Percentiles rank a stretch among this genome's conserved stretches.
phyloP scores from a whole-genome alignment of 2,888 invertebrate genomes.

The Microplitis manilae region DNA sequence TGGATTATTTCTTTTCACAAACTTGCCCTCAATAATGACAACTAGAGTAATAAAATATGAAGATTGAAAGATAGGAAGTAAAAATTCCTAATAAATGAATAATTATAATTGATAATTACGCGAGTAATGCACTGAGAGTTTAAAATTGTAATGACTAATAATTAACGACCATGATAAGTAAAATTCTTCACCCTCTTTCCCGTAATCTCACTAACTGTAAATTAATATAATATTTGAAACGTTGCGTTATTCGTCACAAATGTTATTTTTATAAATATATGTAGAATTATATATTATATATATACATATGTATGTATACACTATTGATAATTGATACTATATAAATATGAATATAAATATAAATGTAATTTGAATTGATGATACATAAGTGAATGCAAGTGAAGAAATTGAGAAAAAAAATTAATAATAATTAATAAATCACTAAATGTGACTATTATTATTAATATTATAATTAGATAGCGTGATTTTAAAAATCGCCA shows the following conservation, averaged over 20 bases:
- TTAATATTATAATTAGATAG: conserved; percentile 53
- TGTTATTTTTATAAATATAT: conserved; percentile 69
- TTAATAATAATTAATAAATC: not conserved
- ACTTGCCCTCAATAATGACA: not conserved
- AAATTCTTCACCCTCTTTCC: conserved; percentile 44
- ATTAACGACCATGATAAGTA: conserved; percentile 19
- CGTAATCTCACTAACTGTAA: conserved; percentile 51
- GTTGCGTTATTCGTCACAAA: conserved; percentile 65
- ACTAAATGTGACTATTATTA: conserved; percentile 39
- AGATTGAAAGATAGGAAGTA: conserved; percentile 38
- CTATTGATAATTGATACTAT: conserved; percentile 43
- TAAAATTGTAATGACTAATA: not conserved
- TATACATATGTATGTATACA: conserved; percentile 63
- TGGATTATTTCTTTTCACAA: not conserved
- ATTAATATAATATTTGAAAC: conserved; percentile 53
- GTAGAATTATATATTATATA: conserved; percentile 48
- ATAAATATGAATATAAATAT: conserved; percentile 11
- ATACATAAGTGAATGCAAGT: conserved; percentile 42
- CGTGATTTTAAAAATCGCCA: conserved; percentile 62
- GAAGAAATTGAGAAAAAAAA: conserved; percentile 35
- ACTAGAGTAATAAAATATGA: not conserved
- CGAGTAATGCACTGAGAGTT: conserved; percentile 15
- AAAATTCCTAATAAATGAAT: conserved; percentile 41
- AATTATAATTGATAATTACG: not conserved
- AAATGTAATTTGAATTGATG: conserved; percentile 30